Base-by-base conservation (phyloP, 2,797 vertebrate genomes). In the Sebastes cheni region DNA sequence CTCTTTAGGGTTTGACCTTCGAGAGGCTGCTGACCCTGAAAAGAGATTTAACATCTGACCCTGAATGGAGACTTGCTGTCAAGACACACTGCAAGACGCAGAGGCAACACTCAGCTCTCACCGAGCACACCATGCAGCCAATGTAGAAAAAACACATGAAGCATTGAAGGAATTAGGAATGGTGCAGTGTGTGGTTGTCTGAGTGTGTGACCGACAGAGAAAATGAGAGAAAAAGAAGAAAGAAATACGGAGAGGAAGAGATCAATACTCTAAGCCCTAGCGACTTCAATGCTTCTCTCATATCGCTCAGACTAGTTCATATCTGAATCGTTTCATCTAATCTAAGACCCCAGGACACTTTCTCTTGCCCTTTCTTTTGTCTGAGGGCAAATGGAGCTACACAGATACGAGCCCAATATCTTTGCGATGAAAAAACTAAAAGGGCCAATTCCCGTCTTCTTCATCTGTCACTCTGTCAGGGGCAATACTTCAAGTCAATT, bases 291-390 rank as follows among this genome's bases (percentile, higher is more conserved):
- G 72, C 55, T 79, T 82, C 76, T 74, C 72, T 88, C 75, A 80
- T 85, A 86, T 83, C 75, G 82, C 75, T 87, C 75, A 74, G 75
- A 82, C 74, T 50, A 79, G 65, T 83, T 90, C 68, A 86, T 86
- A 90, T 87, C 79, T 77, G 77, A 88, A 83, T 84, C 23, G 22
- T 71, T 88, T 90, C 79, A 90, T 91, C 86, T 87, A 59, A 62
- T 83, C 80, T 29, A 60, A 88, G 77, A 86, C 80, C 81, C 67
- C 58, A 32, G 68, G 75, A 83, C 79, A 60, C 69, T 80, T 71
- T 75, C 22, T 67, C 20, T 39, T 72, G 65, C 69, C 59, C 76
- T 67, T 71, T 55, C 59, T 74, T 81, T 80, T 86, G 67, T 90
- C 73, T 74, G 8, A 75, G 75, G 69, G 83, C 71, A 75, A 62